Evolutionary conservation across 2,888 invertebrate genomes (phyloP), one percentile per base, ranked within the genome.

Genomic region (Sericinus montela): DNA sequence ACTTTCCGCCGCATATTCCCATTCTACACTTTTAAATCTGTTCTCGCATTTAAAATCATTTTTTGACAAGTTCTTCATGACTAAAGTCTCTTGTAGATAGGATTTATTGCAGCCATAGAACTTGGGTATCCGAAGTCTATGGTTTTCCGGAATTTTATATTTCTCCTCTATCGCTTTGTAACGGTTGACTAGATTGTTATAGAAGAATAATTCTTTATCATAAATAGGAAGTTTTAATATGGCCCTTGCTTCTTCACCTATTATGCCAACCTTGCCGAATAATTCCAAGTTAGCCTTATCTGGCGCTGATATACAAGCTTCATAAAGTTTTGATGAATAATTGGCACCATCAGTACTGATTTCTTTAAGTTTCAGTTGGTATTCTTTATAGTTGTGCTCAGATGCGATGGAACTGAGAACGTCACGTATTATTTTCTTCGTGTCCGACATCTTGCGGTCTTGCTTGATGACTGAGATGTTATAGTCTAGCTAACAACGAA

Each of bases 41-140:
- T 80, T 63, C 36, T 62, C 59, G 6, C 56, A 15, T 14, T 25
- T 44, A 51, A 62, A 82, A 1, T 74, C 74, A 15, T 60, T 55
- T 0, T 16, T 52, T 0, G 40, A 34, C 8, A 75, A 43, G 48
- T 74, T 60, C 48, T 76, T 73, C 10, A 82, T 47, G 0, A 78
- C 67, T 0, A 81, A 25, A 1, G 61, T 63, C 52, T 79, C 79
- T 36, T 69, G 63, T 10, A 55, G 42, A 7, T 45, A 36, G 1
- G 52, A 61, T 0, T 53, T 38, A 8, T 58, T 56, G 5, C 56
- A 56, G 0, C 65, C 72, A 37, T 69, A 76, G 30, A 38, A 68
- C 50, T 64, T 66, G 0, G 64, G 36, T 3, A 60, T 50, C 15
- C 9, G 16, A 0, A 71, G 34, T 29, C 61, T 61, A 9, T 72